Base-by-base conservation (phyloP, 2,888 invertebrate species). In the Mythimna albipuncta region DNA sequence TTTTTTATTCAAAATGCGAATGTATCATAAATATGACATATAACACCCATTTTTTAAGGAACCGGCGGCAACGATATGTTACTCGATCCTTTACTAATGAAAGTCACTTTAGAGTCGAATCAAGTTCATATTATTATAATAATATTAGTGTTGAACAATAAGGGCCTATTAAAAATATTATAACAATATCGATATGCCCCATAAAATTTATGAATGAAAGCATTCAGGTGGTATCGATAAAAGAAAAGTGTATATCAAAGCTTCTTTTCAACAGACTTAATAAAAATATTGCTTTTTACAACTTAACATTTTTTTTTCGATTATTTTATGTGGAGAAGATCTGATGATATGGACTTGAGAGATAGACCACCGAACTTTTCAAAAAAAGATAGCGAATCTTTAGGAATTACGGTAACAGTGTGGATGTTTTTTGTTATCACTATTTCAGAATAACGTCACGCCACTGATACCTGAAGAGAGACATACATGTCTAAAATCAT, bases 11-110 rank as follows among this genome's bases (percentile, higher is more conserved):
- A 85, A 83, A 88, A 90, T 88, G 85, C 89, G 90, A 90, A 93
- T 93, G 91, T 91, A 92, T 94, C 93, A 95, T 94, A 93, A 94
- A 93, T 94, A 94, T 93, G 94, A 93, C 92, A 93, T 87, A 89
- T 90, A 89, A 94, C 94, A 92, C 93, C 93, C 91, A 92, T 89
- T 87, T 77, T 83, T 84, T 82, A 85, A 86, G 82, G 76, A 83
- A 79, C 87, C 86, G 81, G 80, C 85, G 76, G 64, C 80, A 77
- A 77, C 81, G 83, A 78, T 85, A 72, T 81, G 79, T 79, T 80
- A 72, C 80, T n/a, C 55, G 72, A 54, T n/a, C 61, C 52, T 41
- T 47, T 85, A 86, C 83, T 72, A 71, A 13, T 38, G 55, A 44
- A 73, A 69, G 50, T 64, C 83, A 38, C 50, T 57, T 21, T 19